phyloP scores from a whole-genome alignment of 2,797 vertebrate genomes.

The Poecilia picta region DNA sequence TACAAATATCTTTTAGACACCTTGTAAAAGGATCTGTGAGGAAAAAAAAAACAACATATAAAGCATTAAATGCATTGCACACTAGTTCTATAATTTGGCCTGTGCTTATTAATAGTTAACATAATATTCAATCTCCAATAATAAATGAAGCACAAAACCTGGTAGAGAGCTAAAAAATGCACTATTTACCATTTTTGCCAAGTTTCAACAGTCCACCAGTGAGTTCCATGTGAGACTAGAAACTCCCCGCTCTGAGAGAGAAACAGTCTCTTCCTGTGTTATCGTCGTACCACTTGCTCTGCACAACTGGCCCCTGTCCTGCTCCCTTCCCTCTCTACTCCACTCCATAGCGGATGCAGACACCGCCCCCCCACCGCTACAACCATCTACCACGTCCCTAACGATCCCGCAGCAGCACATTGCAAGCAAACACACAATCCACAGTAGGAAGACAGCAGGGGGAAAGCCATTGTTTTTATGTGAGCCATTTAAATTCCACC shows the following conservation, averaged over 20 bases:
- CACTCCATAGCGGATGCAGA: conserved; percentile 54
- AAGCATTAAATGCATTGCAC: conserved; percentile 20
- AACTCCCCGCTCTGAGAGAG: conserved; percentile 52
- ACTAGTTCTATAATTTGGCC: not conserved
- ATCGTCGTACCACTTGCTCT: conserved; percentile 54
- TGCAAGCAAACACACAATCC: conserved; percentile 44
- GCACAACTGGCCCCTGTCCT: conserved; percentile 43
- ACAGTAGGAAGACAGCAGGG: conserved; percentile 42
- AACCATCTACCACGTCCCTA: conserved; percentile 36
- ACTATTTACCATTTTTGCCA: conserved; percentile 64
- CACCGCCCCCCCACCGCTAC: conserved; percentile 29
- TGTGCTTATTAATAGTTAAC: not conserved
- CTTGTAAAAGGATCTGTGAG: not conserved
- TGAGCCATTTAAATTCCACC: conserved; percentile 20
- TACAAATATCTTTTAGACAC: not conserved
- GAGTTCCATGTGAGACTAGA: conserved; percentile 55
- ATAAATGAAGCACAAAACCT: not conserved
- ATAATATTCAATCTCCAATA: not conserved
- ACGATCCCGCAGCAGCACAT: conserved; percentile 45
- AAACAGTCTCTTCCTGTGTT: conserved; percentile 60
- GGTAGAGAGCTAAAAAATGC: conserved; percentile 13
- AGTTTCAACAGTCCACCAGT: conserved; percentile 25
- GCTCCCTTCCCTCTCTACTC: conserved; percentile 57
- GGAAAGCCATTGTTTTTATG: conserved; percentile 45
- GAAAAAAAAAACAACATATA: not conserved